A percentile compares a stretch with the other conserved stretches of the same genome.
Evolutionary conservation across 2,888 invertebrate genomes (phyloP).

Genomic region (Eumacrocentrus americanus): DNA sequence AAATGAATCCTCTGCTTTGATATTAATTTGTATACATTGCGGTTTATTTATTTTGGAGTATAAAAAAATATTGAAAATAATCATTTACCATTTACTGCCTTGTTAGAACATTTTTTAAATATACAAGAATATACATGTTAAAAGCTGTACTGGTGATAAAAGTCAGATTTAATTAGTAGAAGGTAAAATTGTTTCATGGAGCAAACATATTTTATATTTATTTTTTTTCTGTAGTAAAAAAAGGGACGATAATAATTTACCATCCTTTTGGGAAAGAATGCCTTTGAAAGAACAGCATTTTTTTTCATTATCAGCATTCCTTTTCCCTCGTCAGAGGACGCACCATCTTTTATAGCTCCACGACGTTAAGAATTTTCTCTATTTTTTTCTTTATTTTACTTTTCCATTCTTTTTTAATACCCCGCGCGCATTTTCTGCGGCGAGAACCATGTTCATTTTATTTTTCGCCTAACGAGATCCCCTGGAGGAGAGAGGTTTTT

Average conservation of each 20-base stretch:
- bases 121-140: too few species aligned
- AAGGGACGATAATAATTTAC: neutral
- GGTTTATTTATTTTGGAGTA: too few species aligned
- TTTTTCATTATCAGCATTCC: neutral
- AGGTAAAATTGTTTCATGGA: too few species aligned
- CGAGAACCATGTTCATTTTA: neutral
- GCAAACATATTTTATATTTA: conserved; percentile 5
- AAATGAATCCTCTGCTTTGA: too few species aligned
- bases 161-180: too few species aligned
- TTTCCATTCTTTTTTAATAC: neutral
- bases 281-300: neutral
- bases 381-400: neutral
- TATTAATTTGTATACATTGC: too few species aligned
- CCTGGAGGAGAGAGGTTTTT: neutral
- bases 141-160: too few species aligned
- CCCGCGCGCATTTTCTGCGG: neutral
- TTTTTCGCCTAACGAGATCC: too few species aligned
- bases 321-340: neutral
- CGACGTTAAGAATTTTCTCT: conserved; percentile 2
- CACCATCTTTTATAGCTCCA: neutral
- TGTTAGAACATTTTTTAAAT: too few species aligned
- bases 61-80: too few species aligned
- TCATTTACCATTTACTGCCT: too few species aligned
- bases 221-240: too few species aligned
- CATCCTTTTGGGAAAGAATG: neutral